Percentiles rank a stretch among this genome's conserved stretches.
Conservation (phyloP, 2,888 invertebrate species). For the Mesoligia furuncula region DNA sequence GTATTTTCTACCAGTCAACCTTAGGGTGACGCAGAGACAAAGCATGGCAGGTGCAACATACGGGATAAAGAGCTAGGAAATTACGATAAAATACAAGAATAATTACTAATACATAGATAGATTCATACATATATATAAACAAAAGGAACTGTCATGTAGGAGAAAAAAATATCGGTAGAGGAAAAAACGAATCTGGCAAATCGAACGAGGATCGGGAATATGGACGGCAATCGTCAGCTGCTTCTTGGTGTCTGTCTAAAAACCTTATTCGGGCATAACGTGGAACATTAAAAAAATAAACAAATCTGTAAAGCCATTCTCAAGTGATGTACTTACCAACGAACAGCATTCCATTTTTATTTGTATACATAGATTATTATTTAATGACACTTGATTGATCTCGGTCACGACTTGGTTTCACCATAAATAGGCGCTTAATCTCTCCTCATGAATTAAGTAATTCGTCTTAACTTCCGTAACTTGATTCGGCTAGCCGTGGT, state of each 20-base stretch:
- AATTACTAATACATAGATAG: too few species aligned
- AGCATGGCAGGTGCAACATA: too few species aligned
- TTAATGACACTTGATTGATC: not conserved
- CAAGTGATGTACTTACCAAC: not conserved
- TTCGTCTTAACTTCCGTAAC: slow-evolving; percentile 34
- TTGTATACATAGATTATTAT: not conserved
- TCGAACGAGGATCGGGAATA: not conserved
- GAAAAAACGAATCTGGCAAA: too few species aligned
- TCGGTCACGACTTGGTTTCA: not conserved
- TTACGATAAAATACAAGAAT: too few species aligned
- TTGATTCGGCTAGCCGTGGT: slow-evolving; percentile 32
- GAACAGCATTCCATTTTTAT: not conserved
- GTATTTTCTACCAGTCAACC: too few species aligned
- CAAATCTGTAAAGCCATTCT: not conserved
- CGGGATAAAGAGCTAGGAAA: too few species aligned
- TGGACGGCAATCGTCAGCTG: not conserved
- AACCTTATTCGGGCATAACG: not conserved
- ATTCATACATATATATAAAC: too few species aligned
- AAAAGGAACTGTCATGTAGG: too few species aligned
- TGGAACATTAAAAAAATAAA: not conserved
- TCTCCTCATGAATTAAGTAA: slow-evolving; percentile 24
- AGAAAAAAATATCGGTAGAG: too few species aligned
- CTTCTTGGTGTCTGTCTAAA: not conserved
- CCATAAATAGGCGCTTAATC: slow-evolving; percentile 23
- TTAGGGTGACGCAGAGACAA: too few species aligned